phyloP scores from a whole-genome alignment of 2,113 vertebrate species.

The Pycnonotus jocosus region DNA sequence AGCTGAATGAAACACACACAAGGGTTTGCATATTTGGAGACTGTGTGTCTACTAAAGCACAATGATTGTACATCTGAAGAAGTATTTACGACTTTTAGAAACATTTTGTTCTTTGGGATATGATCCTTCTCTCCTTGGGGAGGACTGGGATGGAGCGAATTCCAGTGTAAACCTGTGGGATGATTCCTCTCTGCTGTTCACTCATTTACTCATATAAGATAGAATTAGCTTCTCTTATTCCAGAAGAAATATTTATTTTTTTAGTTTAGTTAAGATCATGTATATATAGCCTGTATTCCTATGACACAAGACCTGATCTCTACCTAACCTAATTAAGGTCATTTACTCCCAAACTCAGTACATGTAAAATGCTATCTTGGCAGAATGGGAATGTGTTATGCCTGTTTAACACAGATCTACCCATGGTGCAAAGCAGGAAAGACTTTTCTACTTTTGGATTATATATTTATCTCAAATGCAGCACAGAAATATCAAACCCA shows the following conservation, averaged over 20 bases:
- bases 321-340: neutral
- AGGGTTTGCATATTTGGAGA: neutral
- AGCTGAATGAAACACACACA: neutral
- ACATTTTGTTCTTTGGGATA: neutral
- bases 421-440: neutral
- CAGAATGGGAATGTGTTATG: neutral
- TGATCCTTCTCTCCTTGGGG: neutral
- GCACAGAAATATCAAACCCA: conserved; percentile 24
- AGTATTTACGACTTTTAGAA: neutral
- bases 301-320: neutral
- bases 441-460: conserved; percentile 18
- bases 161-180: neutral
- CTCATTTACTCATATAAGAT: neutral
- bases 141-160: neutral
- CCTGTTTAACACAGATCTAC: neutral
- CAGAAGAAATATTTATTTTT: neutral
- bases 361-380: accelerated
- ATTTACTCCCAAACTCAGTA: neutral
- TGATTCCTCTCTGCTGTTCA: neutral
- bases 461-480: conserved; percentile 38
- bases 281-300: neutral
- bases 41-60: neutral
- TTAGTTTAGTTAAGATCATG: neutral
- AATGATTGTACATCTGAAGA: neutral
- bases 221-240: neutral